These are phyloP conservation scores for Xiphophorus hellerii DNA, from an alignment of 2,113 vertebrate genomes.

Conservation along the genomic window DNA sequence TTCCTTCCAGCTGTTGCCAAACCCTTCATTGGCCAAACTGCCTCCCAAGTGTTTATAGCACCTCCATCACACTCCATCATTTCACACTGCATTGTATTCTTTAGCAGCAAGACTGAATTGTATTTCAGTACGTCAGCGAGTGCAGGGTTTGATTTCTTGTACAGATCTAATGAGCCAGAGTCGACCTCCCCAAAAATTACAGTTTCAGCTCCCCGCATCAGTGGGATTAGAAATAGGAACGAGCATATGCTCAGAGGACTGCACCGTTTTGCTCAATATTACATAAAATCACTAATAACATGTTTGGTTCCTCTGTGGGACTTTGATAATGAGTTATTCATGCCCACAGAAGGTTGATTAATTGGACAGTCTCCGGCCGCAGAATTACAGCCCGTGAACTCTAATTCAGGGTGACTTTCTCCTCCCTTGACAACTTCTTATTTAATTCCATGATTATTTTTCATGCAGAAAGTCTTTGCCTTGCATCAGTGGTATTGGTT, in stretches of 20 bases:
- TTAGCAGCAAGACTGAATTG: slow-evolving; percentile 3
- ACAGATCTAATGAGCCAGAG: slow-evolving; percentile 15
- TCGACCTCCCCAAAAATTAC: background rate
- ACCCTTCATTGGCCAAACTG: slow-evolving; percentile 37
- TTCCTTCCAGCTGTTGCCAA: slow-evolving; percentile 35
- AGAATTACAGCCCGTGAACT: slow-evolving; percentile 24
- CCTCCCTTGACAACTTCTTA: slow-evolving; percentile 30
- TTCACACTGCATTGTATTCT: slow-evolving; percentile 21
- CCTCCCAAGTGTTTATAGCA: slow-evolving; percentile 54
- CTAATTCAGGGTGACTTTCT: slow-evolving; percentile 42
- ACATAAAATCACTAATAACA: slow-evolving; percentile 22
- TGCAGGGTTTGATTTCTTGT: slow-evolving; percentile 14
- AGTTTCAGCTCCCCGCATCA: slow-evolving; percentile 7
- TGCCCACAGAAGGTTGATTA: slow-evolving; percentile 55
- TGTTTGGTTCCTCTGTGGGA: slow-evolving; percentile 16
- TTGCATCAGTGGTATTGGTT: slow-evolving; percentile 1
- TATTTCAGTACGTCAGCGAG: slow-evolving; percentile 18
- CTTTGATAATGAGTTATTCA: slow-evolving; percentile 48
- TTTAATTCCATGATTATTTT: slow-evolving; percentile 32
- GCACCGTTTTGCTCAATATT: background rate
- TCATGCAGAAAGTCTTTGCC: slow-evolving; percentile 22
- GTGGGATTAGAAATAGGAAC: background rate
- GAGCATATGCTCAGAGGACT: background rate
- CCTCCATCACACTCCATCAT: slow-evolving; percentile 44
- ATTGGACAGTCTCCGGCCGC: slow-evolving; percentile 39